Evolutionary conservation across 1,140 invertebrate species (phyloP), one percentile per base, ranked within the genome.

Genomic region (Anastrepha ludens): DNA sequence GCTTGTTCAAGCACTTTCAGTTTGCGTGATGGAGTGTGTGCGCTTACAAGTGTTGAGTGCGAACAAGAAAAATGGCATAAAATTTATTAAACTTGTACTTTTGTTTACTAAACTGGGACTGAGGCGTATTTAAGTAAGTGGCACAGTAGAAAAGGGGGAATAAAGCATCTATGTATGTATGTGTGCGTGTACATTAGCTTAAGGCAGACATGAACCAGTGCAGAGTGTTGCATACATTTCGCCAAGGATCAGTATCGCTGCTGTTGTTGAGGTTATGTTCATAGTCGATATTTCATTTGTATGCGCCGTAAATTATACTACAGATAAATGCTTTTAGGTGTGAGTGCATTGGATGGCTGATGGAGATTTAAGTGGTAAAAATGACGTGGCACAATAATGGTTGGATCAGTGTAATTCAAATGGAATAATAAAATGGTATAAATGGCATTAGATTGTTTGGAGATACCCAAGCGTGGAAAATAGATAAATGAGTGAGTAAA

Each of bases 1-100:
- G 44, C 20, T 55, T 55, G 74, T 81, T 81, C n/a, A 47, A 74
- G 67, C 41, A 47, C 67, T 74, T 44, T 74, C 5, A 6, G 67
- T 11, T 64, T 62, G 60, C 17, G 60, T 62, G 15, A 74, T 74
- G 6, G 58, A 44, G 85, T 60, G 29, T 39, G 58, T 44, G 39
- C 58, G 58, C 55, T 8, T 39, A 50, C 39, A 62, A 86, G 59
- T 59, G 85, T 59, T 86, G 85, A 86, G 85, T 86, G 85, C 41
- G 85, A 86, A 86, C 29, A 86, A 86, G 85, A 86, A 87, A 87
- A 87, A 87, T 87, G 41, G 86, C 60, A 87, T 65, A 86, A 41
- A 87, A 87, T 67, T 87, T 70, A 87, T 87, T 87, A 87, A 87
- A 87, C 60, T 67, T 47, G 11, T 86, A 62, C 41, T 8, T 86